Base-by-base conservation (phyloP, 1,140 invertebrate species). In the Phocides pigmalion region DNA sequence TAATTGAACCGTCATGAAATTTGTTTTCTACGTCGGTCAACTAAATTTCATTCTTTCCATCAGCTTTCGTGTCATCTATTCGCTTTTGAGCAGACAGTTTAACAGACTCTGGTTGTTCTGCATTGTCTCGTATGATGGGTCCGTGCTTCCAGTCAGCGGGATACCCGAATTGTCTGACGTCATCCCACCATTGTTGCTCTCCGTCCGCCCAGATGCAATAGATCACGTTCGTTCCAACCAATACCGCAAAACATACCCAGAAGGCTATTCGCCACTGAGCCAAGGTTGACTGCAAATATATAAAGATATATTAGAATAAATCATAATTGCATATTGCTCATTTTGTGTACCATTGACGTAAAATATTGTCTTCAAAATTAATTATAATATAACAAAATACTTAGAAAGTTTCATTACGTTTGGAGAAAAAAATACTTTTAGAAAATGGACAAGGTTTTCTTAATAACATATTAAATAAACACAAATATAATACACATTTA, bases 241-340 rank as follows among this genome's bases (percentile, higher is more conserved):
- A 95, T 1, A 97, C 93, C 0, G 74, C 94, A 41, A 96, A 94
- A 3, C 95, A 94, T 22, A 97, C 95, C 94, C 96, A 97, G 79
- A 97, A 97, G 0, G 97, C 96, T 0, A 92, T 82, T 49, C 95
- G 93, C 97, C 97, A 98, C 84, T 97, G 94, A 4, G 92, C 79
- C 9, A 95, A 72, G 3, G 94, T 94, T 72, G 94, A 94, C 95
- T 97, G 84, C 47, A 93, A 91, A 19, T 32, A 49, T 61, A 66
- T 42, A 44, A 14, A 9, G 28, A 17, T 47, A 20, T 46, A 2
- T 32, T 32, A 32, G 9, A 32, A 22, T 11, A 32, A 32, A n/a
- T n/a, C n/a, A n/a, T n/a, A n/a, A n/a, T n/a, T n/a, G n/a, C n/a
- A n/a, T n/a, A n/a, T n/a, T n/a, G n/a, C n/a, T n/a, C n/a, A n/a